Evolutionary conservation across 2,797 vertebrate genomes (phyloP), one percentile per base, ranked within the genome.

Genomic region (Poeciliopsis gracilis): DNA sequence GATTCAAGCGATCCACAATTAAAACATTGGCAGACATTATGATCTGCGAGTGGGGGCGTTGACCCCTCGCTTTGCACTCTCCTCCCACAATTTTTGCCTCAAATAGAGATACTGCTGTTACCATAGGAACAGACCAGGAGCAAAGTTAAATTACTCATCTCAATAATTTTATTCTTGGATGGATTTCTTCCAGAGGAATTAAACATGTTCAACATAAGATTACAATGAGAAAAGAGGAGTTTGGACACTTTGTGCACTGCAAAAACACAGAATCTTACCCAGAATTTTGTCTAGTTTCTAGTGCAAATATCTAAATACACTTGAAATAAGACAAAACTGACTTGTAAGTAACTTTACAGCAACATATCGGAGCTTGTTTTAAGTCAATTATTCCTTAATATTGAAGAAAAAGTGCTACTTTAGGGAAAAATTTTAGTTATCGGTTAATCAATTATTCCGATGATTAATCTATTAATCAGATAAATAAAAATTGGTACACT

Each of bases 141-240:
- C 80, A 89, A 90, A 93, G 86, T 89, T 82, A 88, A 86, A 92
- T 91, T 91, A 91, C 86, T 92, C 91, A 91, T 94, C 89, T 88
- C 83, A 86, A 77, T 85, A 77, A 84, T 86, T 88, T 84, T 30
- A 78, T 87, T 76, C 73, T 70, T 77, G 63, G 74, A 84, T 75
- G 72, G 73, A 82, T 77, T 90, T 84, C 23, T 51, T 89, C 66
- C 70, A 71, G 82, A 83, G 71, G 30, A 87, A 74, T 84, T 61
- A 71, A 76, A 80, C 11, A 15, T 73, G 77, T 80, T 83, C 3
- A 67, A 51, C 2, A 45, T 53, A 18, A 33, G 4, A 23, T 30
- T 28, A 78, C 16, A 41, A 30, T 41, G 8, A 70, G 33, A 55
- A 43, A 55, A 12, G 33, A 61, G 43, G 20, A n/a, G 10, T 55